phyloP scores from a whole-genome alignment of 2,113 vertebrate genomes.

The Cyrtonyx montezumae region DNA sequence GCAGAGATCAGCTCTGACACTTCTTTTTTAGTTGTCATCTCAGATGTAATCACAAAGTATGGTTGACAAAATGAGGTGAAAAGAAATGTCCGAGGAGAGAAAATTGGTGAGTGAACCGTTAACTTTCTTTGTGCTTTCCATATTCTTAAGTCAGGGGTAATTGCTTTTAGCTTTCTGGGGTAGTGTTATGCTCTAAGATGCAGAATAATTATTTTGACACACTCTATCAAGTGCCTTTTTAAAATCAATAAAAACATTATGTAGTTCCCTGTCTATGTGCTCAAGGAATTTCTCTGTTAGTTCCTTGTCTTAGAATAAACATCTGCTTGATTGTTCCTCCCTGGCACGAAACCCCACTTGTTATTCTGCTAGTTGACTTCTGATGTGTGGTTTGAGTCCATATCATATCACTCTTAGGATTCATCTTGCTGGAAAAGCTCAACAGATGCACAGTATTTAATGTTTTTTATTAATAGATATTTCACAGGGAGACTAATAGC shows the following conservation, averaged over 20 bases:
- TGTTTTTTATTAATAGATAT: background rate
- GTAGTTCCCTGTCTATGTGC: background rate
- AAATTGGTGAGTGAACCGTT: background rate
- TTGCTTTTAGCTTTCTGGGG: background rate
- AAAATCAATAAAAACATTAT: background rate
- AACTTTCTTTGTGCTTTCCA: background rate
- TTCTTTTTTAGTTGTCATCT: background rate
- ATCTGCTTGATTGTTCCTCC: slow-evolving; percentile 2
- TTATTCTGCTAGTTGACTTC: slow-evolving; percentile 7
- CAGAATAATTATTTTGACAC: background rate
- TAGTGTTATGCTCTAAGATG: background rate
- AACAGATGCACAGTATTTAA: background rate
- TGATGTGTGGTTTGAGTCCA: background rate
- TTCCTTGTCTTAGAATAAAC: background rate
- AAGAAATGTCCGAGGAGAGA: background rate
- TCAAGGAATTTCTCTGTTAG: background rate
- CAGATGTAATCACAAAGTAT: background rate
- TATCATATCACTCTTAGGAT: background rate
- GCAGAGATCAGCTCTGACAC: background rate
- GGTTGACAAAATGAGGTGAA: background rate
- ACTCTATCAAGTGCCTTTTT: background rate
- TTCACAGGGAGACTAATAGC: background rate
- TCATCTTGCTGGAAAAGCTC: background rate
- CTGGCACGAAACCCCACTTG: background rate
- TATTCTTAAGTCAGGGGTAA: background rate